Evolutionary conservation across 2,113 vertebrate species (phyloP).

Genomic region (Numida meleagris): DNA sequence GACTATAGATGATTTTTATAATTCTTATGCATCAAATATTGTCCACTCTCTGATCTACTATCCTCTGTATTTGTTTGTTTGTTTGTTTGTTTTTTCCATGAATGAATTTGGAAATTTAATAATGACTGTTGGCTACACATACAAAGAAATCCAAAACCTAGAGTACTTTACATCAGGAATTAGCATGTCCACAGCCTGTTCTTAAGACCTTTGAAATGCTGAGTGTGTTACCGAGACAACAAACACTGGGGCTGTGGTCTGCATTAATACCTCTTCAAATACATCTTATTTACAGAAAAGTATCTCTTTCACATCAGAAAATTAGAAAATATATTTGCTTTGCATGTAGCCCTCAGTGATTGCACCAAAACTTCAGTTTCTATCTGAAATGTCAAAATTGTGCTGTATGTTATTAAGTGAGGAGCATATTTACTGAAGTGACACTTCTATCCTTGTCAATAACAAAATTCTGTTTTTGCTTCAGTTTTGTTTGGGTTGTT

Average conservation of each 20-base stretch:
- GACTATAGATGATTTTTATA: neutral
- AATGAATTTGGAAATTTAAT: neutral
- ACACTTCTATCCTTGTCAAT: neutral
- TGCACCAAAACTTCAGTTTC: neutral
- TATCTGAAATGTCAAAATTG: neutral
- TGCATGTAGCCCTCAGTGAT: neutral
- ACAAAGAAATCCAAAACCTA: neutral
- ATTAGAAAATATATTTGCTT: neutral
- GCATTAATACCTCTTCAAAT: neutral
- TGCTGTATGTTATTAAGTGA: neutral
- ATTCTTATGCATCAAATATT: neutral
- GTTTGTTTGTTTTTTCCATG: neutral
- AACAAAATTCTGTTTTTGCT: neutral
- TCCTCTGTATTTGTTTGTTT: too few species aligned
- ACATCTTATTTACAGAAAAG: neutral
- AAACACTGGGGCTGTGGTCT: fast-evolving
- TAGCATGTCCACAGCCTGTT: neutral
- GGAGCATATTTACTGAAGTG: neutral
- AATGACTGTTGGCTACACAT: neutral
- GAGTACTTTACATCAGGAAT: neutral
- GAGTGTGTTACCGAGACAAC: fast-evolving
- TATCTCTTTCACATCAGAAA: neutral
- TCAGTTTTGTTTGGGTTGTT: neutral
- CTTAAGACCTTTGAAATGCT: neutral
- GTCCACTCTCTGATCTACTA: neutral